Conservation (phyloP, 2,113 vertebrate species). For the Paracanthobrama guichenoti region DNA sequence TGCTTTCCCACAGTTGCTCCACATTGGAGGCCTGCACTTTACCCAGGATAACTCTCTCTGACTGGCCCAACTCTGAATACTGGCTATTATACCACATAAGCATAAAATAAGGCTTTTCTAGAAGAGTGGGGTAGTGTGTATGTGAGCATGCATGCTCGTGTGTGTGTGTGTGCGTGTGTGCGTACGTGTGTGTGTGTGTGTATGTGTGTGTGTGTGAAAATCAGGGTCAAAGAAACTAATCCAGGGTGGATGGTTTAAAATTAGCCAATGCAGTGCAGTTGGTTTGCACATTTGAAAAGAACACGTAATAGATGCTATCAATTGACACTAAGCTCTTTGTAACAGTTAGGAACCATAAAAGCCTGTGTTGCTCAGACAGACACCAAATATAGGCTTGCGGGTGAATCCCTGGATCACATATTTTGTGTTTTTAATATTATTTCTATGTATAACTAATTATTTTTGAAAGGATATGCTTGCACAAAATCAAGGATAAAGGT, state of each 20-base stretch:
- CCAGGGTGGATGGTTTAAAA: slow-evolving; percentile 53
- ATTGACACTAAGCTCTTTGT: slow-evolving; percentile 37
- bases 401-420: slow-evolving; percentile 32
- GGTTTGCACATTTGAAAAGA: slow-evolving; percentile 25
- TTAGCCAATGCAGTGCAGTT: slow-evolving; percentile 40
- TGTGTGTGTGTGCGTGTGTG: too few relatives aligned
- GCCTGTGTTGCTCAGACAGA: slow-evolving; percentile 9
- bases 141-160: slow-evolving; percentile 18
- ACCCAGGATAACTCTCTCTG: slow-evolving; percentile 30
- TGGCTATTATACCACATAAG: slow-evolving; percentile 48
- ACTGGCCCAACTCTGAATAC: slow-evolving; percentile 27
- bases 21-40: slow-evolving; percentile 44
- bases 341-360: slow-evolving; percentile 36
- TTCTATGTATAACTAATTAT: not conserved
- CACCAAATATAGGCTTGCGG: not conserved
- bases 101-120: slow-evolving; percentile 35
- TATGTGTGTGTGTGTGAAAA: not conserved
- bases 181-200: too few relatives aligned
- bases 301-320: slow-evolving; percentile 35
- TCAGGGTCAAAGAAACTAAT: slow-evolving; percentile 42
- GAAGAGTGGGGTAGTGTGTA: slow-evolving; percentile 36
- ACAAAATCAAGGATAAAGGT: slow-evolving; percentile 42
- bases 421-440: not conserved
- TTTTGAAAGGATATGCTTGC: not conserved
- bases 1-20: slow-evolving; percentile 46